Evolutionary conservation across 2,797 vertebrate genomes (phyloP).

Genomic region (Molossus alvarezi): DNA sequence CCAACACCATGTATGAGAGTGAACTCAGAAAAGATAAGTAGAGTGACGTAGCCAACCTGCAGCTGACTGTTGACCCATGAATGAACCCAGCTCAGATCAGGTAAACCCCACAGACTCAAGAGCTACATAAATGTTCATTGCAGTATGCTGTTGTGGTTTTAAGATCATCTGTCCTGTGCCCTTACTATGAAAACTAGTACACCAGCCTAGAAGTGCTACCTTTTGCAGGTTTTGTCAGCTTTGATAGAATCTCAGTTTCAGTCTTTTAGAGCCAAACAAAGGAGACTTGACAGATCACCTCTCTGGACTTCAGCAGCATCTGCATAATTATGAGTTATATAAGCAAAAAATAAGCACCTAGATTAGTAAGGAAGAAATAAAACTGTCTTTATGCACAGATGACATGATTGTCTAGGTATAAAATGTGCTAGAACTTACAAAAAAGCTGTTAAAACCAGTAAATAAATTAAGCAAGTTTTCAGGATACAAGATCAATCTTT

Average conservation of each 20-base stretch:
- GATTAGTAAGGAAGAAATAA: conserved; percentile 32
- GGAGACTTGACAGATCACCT: conserved; percentile 17
- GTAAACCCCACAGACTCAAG: not conserved
- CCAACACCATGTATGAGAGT: not conserved
- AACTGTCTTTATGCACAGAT: not conserved
- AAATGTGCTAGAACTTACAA: conserved; percentile 2
- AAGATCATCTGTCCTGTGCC: not conserved
- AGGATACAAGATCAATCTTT: not conserved
- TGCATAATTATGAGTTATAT: not conserved
- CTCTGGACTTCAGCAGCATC: not conserved
- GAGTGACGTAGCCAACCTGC: not conserved
- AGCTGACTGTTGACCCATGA: not conserved
- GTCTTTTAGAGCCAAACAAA: not conserved
- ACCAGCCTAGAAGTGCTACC: not conserved
- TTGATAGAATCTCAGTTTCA: not conserved
- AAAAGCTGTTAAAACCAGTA: not conserved
- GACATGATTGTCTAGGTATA: not conserved
- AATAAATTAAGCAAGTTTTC: not conserved
- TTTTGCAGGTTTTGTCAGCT: not conserved
- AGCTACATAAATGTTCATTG: not conserved
- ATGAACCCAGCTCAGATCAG: not conserved
- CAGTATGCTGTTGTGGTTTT: not conserved
- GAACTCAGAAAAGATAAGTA: not conserved
- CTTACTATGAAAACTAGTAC: not conserved
- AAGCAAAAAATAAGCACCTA: not conserved